Evolutionary conservation across 2,888 invertebrate genomes (phyloP).

Genomic region (Drosophila leonis): DNA sequence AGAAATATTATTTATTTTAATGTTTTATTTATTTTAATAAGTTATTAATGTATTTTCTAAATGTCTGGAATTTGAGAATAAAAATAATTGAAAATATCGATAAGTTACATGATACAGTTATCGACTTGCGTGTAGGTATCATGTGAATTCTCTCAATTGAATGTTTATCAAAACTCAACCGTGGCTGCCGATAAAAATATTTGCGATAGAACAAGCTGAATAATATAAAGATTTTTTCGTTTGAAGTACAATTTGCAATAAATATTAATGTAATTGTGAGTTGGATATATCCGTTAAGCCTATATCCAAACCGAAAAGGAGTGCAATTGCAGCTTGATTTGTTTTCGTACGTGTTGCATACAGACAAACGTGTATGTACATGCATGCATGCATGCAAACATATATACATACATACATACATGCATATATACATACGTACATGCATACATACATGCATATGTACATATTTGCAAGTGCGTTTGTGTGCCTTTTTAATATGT

Average conservation of each 20-base stretch:
- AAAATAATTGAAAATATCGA: not conserved
- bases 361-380: slow-evolving; percentile 1
- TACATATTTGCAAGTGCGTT: not conserved
- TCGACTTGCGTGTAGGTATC: not conserved
- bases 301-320: slow-evolving; percentile 10
- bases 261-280: slow-evolving; percentile 27
- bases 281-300: slow-evolving; percentile 8
- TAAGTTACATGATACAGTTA: not conserved
- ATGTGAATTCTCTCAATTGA: slow-evolving; percentile 4
- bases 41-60: not conserved
- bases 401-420: not conserved
- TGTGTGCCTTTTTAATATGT: slow-evolving; percentile 9
- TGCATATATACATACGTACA: not conserved
- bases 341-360: slow-evolving; percentile 33
- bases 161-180: slow-evolving; percentile 16
- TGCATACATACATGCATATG: not conserved
- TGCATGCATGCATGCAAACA: slow-evolving; percentile 3
- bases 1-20: not conserved
- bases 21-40: not conserved
- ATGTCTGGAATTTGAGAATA: not conserved
- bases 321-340: slow-evolving; percentile 21
- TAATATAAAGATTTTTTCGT: slow-evolving; percentile 11
- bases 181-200: slow-evolving; percentile 26
- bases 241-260: not conserved
- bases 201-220: slow-evolving; percentile 9